Evolutionary conservation across 2,888 invertebrate species (phyloP), one percentile per base, ranked within the genome.

Genomic region (Drymonia ruficornis): DNA sequence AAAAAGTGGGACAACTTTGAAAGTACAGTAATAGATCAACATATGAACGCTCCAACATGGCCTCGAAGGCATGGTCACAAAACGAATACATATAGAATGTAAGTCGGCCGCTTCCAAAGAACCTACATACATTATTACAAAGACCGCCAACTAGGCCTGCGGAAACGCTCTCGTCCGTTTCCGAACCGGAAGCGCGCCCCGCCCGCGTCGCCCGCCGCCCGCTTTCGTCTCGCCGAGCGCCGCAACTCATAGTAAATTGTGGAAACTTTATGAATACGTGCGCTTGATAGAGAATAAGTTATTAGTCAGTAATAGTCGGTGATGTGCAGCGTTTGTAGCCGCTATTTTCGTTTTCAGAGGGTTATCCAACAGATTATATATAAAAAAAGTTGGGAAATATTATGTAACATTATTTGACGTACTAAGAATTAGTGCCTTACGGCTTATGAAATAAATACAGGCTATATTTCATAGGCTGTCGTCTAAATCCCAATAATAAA

Each of bases 91-190:
- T 19, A 13, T 11, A 6, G 5, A 19, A 19, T 19, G 19, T 19
- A 19, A 43, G 19, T 18, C 19, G 28, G 8, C 28, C 45, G 45
- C 45, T 13, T n/a, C 19, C n/a, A 18, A 45, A 45, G 45, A 19
- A 28, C 28, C 45, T 49, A 62, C 56, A 60, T 62, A 60, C 53
- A 59, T 58, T 66, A 65, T 62, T 52, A 68, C 67, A 72, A 69
- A 68, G 62, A 58, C 43, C 58, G 53, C 54, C 67, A 70, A 66
- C 65, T 66, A 72, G 75, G 72, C 67, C 73, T 65, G 56, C 63
- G 76, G 79, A 77, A 77, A 60, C 73, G 67, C 63, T 63, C 68
- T 65, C 70, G 71, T 65, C 68, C 72, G 72, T 67, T 69, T 78
- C 80, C 78, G 74, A 59, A 52, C 67, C 74, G 77, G 76, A 72